Evolutionary conservation across 2,113 vertebrate species (phyloP).

Genomic region (Odontophorus gujanensis): DNA sequence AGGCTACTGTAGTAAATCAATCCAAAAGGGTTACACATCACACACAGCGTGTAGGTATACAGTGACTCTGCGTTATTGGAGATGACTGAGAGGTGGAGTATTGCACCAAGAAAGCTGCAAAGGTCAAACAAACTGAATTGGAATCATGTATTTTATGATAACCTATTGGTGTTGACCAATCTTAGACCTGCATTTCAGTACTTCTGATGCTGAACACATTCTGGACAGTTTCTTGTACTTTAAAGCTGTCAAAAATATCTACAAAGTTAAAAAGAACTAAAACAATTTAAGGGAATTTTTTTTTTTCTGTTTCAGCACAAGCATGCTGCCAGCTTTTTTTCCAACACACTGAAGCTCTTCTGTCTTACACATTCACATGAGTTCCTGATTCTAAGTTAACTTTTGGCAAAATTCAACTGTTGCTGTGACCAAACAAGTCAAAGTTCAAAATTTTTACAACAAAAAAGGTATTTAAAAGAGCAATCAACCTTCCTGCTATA

Average conservation of each 20-base stretch:
- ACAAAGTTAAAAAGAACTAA: neutral
- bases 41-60: neutral
- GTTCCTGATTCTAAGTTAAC: slow-evolving; percentile 2
- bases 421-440: neutral
- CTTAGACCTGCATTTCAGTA: neutral
- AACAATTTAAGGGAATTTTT: neutral
- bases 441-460: neutral
- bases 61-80: neutral
- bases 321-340: neutral
- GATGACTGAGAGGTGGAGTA: neutral
- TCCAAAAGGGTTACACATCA: neutral
- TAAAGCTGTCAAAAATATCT: neutral
- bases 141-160: neutral
- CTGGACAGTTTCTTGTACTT: neutral
- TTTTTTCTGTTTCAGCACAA: neutral
- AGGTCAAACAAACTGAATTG: neutral
- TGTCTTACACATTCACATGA: neutral
- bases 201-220: neutral
- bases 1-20: neutral
- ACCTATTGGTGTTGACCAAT: neutral
- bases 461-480: neutral
- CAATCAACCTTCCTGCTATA: neutral
- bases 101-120: neutral
- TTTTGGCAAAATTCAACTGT: neutral
- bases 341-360: neutral